Evolutionary conservation across 2,797 vertebrate species (phyloP).

Genomic region (Brotula barbata): DNA sequence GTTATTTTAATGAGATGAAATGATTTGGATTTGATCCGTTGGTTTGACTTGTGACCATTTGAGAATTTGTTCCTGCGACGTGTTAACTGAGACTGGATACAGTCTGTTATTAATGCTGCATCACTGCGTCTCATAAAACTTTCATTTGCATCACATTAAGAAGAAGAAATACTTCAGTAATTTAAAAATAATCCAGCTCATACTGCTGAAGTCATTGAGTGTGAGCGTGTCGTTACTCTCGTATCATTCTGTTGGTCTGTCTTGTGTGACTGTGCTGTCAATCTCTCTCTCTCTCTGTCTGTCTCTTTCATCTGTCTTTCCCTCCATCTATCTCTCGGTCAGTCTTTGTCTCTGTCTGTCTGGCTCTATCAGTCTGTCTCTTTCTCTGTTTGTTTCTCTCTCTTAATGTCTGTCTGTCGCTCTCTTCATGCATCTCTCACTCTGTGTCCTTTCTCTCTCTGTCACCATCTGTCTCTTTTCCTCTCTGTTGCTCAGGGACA

Average conservation of each 20-base stretch:
- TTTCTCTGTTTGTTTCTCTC: too few relatives aligned
- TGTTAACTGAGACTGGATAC: slow-evolving; percentile 16
- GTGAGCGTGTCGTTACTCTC: too few relatives aligned
- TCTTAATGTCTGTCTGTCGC: too few relatives aligned
- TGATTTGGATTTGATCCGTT: slow-evolving; percentile 6
- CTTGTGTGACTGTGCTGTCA: too few relatives aligned
- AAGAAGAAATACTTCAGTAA: slow-evolving; percentile 1
- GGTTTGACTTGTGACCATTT: slow-evolving; percentile 4
- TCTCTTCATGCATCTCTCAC: too few relatives aligned
- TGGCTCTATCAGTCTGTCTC: too few relatives aligned
- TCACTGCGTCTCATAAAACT: slow-evolving; percentile 7
- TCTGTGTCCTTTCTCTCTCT: too few relatives aligned
- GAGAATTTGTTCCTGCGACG: background rate
- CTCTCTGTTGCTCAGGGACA: slow-evolving; percentile 1
- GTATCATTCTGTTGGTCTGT: too few relatives aligned
- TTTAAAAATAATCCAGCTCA: slow-evolving; percentile 6
- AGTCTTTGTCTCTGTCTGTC: background rate
- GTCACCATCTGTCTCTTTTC: background rate
- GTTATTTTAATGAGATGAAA: slow-evolving; percentile 16
- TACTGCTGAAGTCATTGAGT: too few relatives aligned
- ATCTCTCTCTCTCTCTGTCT: too few relatives aligned
- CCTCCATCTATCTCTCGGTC: slow-evolving; percentile 5
- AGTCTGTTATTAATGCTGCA: slow-evolving; percentile 19
- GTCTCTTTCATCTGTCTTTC: too few relatives aligned
- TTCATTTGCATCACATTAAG: slow-evolving; percentile 26